Evolutionary conservation across 1,140 invertebrate species (phyloP), one percentile per base, ranked within the genome.

Genomic region (Oryctes rhinoceros): DNA sequence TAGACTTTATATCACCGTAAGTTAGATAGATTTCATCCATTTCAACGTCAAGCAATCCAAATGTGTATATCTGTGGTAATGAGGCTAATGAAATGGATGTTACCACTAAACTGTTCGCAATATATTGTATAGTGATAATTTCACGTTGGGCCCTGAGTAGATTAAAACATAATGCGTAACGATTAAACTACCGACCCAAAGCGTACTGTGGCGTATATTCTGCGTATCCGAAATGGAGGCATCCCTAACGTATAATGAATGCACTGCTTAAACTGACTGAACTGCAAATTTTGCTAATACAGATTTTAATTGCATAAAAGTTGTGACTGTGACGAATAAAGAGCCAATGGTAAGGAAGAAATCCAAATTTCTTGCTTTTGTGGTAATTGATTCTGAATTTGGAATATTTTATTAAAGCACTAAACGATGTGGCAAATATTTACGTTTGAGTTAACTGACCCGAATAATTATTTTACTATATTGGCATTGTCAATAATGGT

Each of bases 151-250:
- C 18, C 18, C 15, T n/a, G 53, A 18, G 53, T 59, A 59, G 53
- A 59, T 59, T 59, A 59, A 59, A 59, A 59, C 53, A 59, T 59
- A 59, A 59, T 59, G 53, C 53, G 53, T 59, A 59, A 59, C 53
- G 53, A 59, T 59, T 59, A 59, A 59, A 59, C 15, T 18, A 18
- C 0, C 53, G 53, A 59, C 53, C 53, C 53, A 18, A 59, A 59
- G 18, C 18, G 53, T 59, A 59, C 18, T 18, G 18, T 6, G n/a
- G 15, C 53, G 53, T 18, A 18, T 59, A 59, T 59, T 59, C 53
- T 59, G 39, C 5, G 39, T 44, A 59, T 59, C 20, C n/a, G 15
- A 59, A 59, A 18, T 59, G 15, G 53, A 59, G 15, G 3, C 53
- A 18, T n/a, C 53, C 15, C 53, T 59, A 59, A 59, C 53, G 6